Evolutionary conservation across 2,888 invertebrate species (phyloP), one percentile per base, ranked within the genome.

Genomic region (Embidobia sp.): DNA sequence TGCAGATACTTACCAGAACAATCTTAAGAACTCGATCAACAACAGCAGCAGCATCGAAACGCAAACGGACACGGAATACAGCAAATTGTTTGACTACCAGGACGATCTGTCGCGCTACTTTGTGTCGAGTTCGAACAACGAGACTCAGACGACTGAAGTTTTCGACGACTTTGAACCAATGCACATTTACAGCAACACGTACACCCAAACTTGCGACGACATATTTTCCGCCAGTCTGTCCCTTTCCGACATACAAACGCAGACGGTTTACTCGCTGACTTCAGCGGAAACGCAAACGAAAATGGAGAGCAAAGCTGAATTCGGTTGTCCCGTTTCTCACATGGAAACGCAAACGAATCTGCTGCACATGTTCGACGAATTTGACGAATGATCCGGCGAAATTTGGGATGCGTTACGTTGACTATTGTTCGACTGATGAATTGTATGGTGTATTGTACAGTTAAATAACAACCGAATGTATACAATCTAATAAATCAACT

Each of bases 181-280:
- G 78, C 81, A 80, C 15, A 77, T 90, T 8, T 91, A 90, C 74
- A 90, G 88, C 61, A 90, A 91, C 79, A 91, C 89, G 78, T 90
- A 89, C 72, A 92, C 92, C 10, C 91, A 91, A 84, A 92, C 91
- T 1, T 93, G 92, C 81, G 91, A 92, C 66, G 91, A 92, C 44
- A 90, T 92, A 35, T 85, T 92, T 19, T 85, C 91, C 1, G 86
- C 90, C 3, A 93, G 92, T 79, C 87, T 93, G 22, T 92, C 90
- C n/a, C 87, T 93, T 33, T 91, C 91, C 13, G 91, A 93, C 80
- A 93, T 92, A 67, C 92, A 94, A 83, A 94, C 94, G 0, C 94
- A 94, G 85, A 94, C 93, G 0, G 90, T 91, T 42, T 92, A 92
- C 91, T 86, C 91, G 22, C 88, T n/a, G n/a, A n/a, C n/a, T n/a